phyloP scores from a whole-genome alignment of 2,113 vertebrate species.

The Cinclus cinclus region DNA sequence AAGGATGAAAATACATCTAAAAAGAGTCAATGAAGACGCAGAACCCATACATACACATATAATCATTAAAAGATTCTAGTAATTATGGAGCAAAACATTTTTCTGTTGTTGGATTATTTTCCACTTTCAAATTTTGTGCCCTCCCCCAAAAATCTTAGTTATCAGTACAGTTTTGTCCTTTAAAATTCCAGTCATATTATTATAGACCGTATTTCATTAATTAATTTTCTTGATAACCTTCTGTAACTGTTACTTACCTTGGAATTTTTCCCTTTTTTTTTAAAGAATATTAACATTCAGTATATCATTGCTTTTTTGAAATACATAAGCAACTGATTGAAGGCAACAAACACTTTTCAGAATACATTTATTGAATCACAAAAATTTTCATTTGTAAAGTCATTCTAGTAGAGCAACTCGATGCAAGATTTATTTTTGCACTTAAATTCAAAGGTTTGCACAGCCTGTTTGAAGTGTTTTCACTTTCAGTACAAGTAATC shows the following conservation, averaged over 20 bases:
- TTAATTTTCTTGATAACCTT: neutral
- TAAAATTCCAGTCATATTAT: neutral
- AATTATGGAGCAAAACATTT: neutral
- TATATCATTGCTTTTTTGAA: neutral
- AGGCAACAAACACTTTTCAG: neutral
- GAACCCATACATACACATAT: neutral
- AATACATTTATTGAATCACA: neutral
- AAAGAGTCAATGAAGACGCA: neutral
- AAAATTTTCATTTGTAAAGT: neutral
- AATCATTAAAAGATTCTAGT: neutral
- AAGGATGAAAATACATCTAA: neutral
- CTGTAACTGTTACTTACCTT: neutral
- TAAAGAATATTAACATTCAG: neutral
- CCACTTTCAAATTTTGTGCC: neutral
- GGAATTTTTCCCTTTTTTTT: neutral
- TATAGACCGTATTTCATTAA: neutral
- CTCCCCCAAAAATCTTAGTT: neutral
- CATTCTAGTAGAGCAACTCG: neutral
- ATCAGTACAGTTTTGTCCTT: neutral
- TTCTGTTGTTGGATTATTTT: neutral
- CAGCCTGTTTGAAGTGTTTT: neutral
- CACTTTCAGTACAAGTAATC: neutral
- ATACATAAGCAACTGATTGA: neutral
- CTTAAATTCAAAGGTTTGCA: neutral
- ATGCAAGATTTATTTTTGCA: neutral